Evolutionary conservation across 1,140 invertebrate genomes (phyloP).

Genomic region (Ptiloglossa arizonensis): DNA sequence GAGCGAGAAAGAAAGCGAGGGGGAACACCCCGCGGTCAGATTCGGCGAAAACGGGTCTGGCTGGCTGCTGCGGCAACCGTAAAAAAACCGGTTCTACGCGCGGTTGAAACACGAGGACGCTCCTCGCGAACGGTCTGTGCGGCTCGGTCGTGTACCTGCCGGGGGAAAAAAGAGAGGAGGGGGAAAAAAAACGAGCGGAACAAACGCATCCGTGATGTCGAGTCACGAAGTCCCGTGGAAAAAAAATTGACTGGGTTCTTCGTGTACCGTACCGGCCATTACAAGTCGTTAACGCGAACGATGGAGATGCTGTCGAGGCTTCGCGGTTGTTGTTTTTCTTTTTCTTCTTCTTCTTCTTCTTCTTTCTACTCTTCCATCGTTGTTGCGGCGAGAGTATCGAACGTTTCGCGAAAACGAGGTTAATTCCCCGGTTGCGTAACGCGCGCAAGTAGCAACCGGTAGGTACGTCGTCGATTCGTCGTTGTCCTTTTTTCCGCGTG

Average conservation of each 20-base stretch:
- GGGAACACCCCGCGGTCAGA: conserved; percentile 23
- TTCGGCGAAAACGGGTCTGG: conserved; percentile 72
- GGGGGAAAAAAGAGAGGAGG: neutral
- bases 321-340: neutral
- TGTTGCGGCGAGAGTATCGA: neutral
- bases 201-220: conserved; percentile 33
- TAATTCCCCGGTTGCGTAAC: conserved; percentile 21
- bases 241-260: conserved; percentile 45
- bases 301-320: neutral
- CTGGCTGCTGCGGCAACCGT: conserved; percentile 20
- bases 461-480: neutral
- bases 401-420: conserved; percentile 24
- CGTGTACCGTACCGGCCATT: conserved; percentile 47
- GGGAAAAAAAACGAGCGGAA: neutral
- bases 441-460: neutral
- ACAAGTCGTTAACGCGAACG: conserved; percentile 47
- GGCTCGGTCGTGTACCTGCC: conserved; percentile 50
- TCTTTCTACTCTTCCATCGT: too few relatives aligned
- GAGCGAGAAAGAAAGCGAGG: conserved; percentile 31
- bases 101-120: conserved; percentile 69
- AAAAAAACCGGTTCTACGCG: conserved; percentile 69
- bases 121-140: conserved; percentile 19
- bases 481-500: neutral
- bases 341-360: neutral
- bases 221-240: conserved; percentile 22